These are phyloP conservation scores for Montipora foliosa DNA, from an alignment of 64 coral and sea anemone genomes.

Conservation along the genomic window DNA sequence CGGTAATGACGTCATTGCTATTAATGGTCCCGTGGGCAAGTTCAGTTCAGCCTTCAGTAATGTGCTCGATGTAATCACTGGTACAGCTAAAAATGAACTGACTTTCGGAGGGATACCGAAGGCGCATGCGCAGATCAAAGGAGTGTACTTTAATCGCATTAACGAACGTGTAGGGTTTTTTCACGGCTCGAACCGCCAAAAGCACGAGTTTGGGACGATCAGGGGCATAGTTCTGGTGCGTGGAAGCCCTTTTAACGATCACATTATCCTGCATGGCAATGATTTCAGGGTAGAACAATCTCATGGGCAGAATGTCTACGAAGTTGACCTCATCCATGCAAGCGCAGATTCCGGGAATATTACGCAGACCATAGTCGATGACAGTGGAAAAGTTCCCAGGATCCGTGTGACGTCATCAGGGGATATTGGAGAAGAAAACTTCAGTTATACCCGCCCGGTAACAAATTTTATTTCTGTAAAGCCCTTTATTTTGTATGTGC, in stretches of 20 bases:
- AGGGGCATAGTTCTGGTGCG: slow-evolving; percentile 30
- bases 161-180: slow-evolving; percentile 22
- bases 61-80: slow-evolving; percentile 39
- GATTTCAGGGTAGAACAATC: slow-evolving; percentile 35
- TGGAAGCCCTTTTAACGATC: slow-evolving; percentile 41
- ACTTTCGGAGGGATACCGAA: slow-evolving; percentile 44
- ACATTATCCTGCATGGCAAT: slow-evolving; percentile 25
- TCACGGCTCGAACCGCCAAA: slow-evolving; percentile 7
- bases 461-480: neutral
- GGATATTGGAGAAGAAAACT: slow-evolving; percentile 26
- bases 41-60: slow-evolving; percentile 20
- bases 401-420: slow-evolving; percentile 15
- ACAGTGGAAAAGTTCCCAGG: neutral
- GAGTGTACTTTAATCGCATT: slow-evolving; percentile 27
- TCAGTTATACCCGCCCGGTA: slow-evolving; percentile 11
- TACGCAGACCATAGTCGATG: slow-evolving; percentile 21
- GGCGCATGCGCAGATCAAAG: slow-evolving; percentile 28
- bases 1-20: slow-evolving; percentile 36
- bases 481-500: neutral
- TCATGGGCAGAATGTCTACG: slow-evolving; percentile 33
- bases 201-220: slow-evolving; percentile 34
- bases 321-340: slow-evolving; percentile 12
- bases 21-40: slow-evolving; percentile 32
- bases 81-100: slow-evolving; percentile 38
- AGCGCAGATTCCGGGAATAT: neutral